phyloP scores from a whole-genome alignment of 2,888 invertebrate species.

The Cephus runcator region DNA sequence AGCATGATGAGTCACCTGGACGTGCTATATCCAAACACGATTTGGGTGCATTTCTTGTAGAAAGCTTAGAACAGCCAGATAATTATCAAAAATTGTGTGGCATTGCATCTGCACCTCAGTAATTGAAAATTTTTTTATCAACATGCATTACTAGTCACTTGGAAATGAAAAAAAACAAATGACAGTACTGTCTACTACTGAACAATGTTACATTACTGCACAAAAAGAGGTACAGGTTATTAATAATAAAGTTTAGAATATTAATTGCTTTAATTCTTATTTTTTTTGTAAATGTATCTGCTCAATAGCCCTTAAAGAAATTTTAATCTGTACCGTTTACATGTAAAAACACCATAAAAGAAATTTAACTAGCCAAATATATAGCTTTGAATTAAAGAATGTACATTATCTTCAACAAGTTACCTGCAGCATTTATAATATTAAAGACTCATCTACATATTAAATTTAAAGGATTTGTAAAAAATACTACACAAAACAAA shows the following conservation, averaged over 20 bases:
- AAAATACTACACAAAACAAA: background rate
- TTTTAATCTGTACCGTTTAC: background rate
- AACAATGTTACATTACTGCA: background rate
- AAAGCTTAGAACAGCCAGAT: constrained; percentile 75
- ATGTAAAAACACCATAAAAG: background rate
- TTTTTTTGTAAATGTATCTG: constrained; percentile 9
- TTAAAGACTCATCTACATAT: background rate
- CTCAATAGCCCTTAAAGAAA: background rate
- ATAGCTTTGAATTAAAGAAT: background rate
- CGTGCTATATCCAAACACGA: constrained; percentile 80
- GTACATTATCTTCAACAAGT: background rate
- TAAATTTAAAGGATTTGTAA: background rate
- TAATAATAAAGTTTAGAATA: constrained; percentile 5
- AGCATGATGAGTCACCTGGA: constrained; percentile 75
- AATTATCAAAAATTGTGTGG: constrained; percentile 76
- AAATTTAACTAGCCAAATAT: background rate
- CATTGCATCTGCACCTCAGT: constrained; percentile 65
- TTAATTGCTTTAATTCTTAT: constrained; percentile 3
- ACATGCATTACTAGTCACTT: constrained; percentile 5
- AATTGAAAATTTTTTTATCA: constrained; percentile 5
- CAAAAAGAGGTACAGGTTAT: constrained; percentile 1
- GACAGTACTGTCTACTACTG: background rate
- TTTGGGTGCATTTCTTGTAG: constrained; percentile 80
- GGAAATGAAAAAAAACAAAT: background rate
- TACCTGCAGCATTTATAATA: background rate